phyloP scores from a whole-genome alignment of 2,888 invertebrate species.

The Eretmocerus hayati region DNA sequence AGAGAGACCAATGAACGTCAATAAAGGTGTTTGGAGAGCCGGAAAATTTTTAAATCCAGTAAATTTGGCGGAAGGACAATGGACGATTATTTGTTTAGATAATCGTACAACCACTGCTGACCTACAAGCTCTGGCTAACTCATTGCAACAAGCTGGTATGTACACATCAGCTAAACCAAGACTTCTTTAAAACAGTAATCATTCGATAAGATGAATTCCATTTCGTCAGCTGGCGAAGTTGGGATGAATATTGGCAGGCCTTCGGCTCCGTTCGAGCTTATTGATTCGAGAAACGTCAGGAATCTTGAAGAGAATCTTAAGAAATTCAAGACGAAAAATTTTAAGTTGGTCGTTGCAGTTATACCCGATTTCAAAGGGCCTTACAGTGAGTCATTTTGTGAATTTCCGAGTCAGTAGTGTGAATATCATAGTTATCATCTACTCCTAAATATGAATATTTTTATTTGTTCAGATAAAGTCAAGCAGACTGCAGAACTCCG shows the following conservation, averaged over 20 bases:
- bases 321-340: constrained; percentile 22
- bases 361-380: constrained; percentile 49
- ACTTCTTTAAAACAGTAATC: too few species aligned
- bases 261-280: not conserved
- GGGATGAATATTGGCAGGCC: constrained; percentile 3
- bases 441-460: too few species aligned
- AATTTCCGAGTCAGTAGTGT: too few species aligned
- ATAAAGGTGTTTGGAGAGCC: constrained; percentile 48
- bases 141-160: too few species aligned
- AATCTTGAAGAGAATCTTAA: not conserved
- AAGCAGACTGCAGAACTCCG: constrained; percentile 64
- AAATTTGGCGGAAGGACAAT: constrained; percentile 27
- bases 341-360: constrained; percentile 57
- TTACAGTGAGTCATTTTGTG: constrained; percentile 51
- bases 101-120: constrained; percentile 26
- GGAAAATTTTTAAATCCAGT: constrained; percentile 3
- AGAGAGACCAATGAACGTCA: constrained; percentile 29
- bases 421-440: too few species aligned
- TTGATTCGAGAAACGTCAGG: not conserved
- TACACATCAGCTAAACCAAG: too few species aligned
- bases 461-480: constrained; percentile 47
- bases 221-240: constrained; percentile 19
- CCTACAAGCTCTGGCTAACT: too few species aligned
- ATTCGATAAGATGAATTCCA: too few species aligned
- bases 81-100: constrained; percentile 49